These are phyloP conservation scores for Drosophila ohnishii DNA, from an alignment of 1,140 invertebrate genomes.

Conservation along the genomic window DNA sequence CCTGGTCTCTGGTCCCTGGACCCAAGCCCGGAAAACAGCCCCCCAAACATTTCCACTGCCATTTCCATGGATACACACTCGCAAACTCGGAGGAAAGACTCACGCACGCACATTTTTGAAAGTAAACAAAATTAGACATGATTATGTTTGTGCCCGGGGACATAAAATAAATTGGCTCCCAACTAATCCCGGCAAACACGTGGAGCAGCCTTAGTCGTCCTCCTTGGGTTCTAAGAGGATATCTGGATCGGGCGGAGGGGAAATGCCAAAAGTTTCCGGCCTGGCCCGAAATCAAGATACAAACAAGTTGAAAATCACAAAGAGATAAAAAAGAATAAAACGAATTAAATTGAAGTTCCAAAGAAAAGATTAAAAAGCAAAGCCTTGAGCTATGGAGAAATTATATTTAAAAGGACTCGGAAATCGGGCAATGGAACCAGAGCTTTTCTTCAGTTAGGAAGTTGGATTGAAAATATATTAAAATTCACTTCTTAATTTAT, in stretches of 20 bases:
- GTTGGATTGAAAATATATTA: background rate
- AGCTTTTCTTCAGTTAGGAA: background rate
- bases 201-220: constrained; percentile 36
- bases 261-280: constrained; percentile 25
- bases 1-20: constrained; percentile 11
- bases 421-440: background rate
- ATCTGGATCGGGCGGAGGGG: background rate
- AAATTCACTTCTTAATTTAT: background rate
- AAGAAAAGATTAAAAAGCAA: constrained; percentile 6
- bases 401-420: background rate
- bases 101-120: constrained; percentile 79
- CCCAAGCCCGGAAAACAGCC: constrained; percentile 22
- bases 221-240: background rate
- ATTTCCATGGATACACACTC: constrained; percentile 36
- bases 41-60: constrained; percentile 6
- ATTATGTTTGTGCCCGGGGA: constrained; percentile 79
- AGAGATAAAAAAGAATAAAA: constrained; percentile 20
- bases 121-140: constrained; percentile 82
- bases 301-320: constrained; percentile 10
- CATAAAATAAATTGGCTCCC: constrained; percentile 82
- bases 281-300: constrained; percentile 19
- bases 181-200: constrained; percentile 77
- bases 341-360: constrained; percentile 23
- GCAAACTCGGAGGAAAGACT: constrained; percentile 54
- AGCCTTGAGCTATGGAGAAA: background rate